Percentiles rank a stretch among this genome's conserved stretches.
Evolutionary conservation across 2,888 invertebrate genomes (phyloP).

Genomic region (Acleris holmiana): DNA sequence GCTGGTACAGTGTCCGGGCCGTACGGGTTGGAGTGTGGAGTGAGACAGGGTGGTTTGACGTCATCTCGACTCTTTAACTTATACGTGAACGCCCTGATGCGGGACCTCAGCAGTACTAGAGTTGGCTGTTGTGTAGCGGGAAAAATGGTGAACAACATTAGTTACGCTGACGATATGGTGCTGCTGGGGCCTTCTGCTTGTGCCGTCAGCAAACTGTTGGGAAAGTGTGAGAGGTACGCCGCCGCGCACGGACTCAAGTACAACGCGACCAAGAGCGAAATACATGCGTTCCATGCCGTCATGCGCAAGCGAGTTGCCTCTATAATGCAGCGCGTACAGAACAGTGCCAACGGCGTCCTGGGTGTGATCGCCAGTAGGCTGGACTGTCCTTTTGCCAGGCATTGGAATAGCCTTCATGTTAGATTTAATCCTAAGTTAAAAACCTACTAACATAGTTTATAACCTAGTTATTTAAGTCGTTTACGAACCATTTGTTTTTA

Average conservation of each 20-base stretch:
- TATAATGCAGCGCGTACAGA: no score
- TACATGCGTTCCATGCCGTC: not conserved
- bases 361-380: no score
- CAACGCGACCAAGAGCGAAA: not conserved
- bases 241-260: not conserved
- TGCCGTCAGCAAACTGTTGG: not conserved
- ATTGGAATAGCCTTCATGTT: no score
- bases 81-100: slow-evolving; percentile 11
- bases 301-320: no score
- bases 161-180: slow-evolving; percentile 20
- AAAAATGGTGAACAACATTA: not conserved
- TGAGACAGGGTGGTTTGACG: slow-evolving; percentile 20
- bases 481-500: no score
- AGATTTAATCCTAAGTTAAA: no score
- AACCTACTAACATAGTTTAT: no score
- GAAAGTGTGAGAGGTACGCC: slow-evolving; percentile 1
- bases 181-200: not conserved
- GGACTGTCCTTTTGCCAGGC: no score
- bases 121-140: not conserved
- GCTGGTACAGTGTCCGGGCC: not conserved
- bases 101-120: not conserved
- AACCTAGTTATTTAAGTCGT: no score
- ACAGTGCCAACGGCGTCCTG: no score
- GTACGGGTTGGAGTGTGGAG: slow-evolving; percentile 14
- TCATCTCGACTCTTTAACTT: slow-evolving; percentile 1